Evolutionary conservation across 2,888 invertebrate genomes (phyloP), one percentile per base, ranked within the genome.

Genomic region (Eristalis arbustorum): DNA sequence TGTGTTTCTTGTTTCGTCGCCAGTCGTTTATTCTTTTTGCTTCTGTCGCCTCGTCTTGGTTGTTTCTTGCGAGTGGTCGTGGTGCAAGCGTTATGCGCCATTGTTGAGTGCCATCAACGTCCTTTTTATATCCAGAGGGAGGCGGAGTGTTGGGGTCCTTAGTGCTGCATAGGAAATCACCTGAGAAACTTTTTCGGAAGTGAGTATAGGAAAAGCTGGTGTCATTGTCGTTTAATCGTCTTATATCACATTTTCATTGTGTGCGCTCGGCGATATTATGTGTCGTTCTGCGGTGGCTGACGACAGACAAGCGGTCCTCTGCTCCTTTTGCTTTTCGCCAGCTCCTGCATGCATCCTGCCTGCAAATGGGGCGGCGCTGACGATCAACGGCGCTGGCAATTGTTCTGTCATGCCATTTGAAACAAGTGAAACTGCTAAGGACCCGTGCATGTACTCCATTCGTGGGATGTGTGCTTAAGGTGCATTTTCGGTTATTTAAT

Each of bases 1-100:
- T 83, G 87, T 87, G 87, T 83, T 87, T 87, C 87, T 87, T 87
- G 87, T 87, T 87, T 87, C 87, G 87, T 83, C 83, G 87, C 83
- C 83, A 87, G 74, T 78, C 82, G 82, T 87, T 78, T 78, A 66
- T 67, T 75, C 67, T 75, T 63, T 73, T 56, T 66, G 62, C 11
- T 59, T 22, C 25, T 59, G 31, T 66, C 59, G 13, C 64, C 25
- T 66, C 23, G 1, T 6, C 71, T 67, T 67, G 61, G 62, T 49
- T 37, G 66, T 72, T 72, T 82, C 78, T 75, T 67, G 28, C 62
- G 61, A 66, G 71, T 62, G 80, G 81, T 81, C 59, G 73, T 69
- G 73, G 82, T 85, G 81, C 83, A 82, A 83, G 83, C 78, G 77
- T 82, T 74, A 87, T 87, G 87, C 87, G 83, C 85, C 85, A 82